These are phyloP conservation scores for Chaetura pelagica DNA, from an alignment of 2,113 vertebrate genomes.

Conservation along the genomic window DNA sequence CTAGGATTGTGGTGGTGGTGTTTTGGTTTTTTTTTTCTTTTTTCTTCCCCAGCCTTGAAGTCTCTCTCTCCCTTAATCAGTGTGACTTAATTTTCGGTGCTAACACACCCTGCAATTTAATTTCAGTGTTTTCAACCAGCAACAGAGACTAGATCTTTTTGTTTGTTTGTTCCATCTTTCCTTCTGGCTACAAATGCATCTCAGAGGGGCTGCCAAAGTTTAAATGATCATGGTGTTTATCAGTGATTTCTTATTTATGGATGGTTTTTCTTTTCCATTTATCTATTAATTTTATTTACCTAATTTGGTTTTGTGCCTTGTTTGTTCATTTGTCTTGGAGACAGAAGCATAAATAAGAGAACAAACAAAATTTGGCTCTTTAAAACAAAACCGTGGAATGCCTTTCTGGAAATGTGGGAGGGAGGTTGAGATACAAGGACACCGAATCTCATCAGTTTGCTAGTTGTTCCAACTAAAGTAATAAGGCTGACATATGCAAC, in stretches of 20 bases:
- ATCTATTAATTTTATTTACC: constrained; percentile 28
- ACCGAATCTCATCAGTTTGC: background rate
- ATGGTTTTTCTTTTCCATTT: constrained; percentile 32
- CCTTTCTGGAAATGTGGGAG: background rate
- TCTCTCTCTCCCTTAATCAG: background rate
- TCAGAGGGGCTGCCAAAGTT: constrained; percentile 50
- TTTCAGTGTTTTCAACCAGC: constrained; percentile 35
- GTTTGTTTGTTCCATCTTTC: constrained; percentile 47
- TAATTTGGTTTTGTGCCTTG: background rate
- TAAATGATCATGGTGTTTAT: constrained; percentile 58
- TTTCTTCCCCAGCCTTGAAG: too few relatives aligned
- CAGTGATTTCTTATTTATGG: constrained; percentile 60
- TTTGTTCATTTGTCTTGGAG: constrained; percentile 17
- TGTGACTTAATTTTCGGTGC: constrained; percentile 58
- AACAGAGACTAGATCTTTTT: constrained; percentile 43
- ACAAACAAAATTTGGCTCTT: background rate
- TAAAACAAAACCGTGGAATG: background rate
- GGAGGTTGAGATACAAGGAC: background rate
- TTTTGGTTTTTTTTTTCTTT: too few relatives aligned
- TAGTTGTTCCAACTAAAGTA: background rate
- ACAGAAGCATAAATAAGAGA: background rate
- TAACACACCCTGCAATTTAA: constrained; percentile 36
- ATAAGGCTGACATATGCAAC: background rate
- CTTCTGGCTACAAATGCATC: constrained; percentile 57
- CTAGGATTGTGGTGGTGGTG: too few relatives aligned